These are phyloP conservation scores for Ceyx cyanopectus DNA, from an alignment of 2,113 vertebrate species.

Conservation along the genomic window DNA sequence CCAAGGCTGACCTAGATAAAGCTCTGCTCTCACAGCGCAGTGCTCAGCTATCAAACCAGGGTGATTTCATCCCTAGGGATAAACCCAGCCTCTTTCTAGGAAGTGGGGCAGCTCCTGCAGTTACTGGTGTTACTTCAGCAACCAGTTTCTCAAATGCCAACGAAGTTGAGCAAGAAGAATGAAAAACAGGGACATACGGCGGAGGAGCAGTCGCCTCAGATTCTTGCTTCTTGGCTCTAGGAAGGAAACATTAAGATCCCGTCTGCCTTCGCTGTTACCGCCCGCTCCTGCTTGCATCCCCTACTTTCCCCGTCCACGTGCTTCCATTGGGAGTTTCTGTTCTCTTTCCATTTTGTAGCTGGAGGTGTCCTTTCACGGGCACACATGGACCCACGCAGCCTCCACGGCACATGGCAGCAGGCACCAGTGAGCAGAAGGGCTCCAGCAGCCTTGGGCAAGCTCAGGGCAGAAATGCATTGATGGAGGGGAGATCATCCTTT, in stretches of 20 bases:
- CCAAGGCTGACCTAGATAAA: not conserved
- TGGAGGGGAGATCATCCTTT: not conserved
- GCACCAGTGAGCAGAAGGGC: not conserved
- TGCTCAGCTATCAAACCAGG: not conserved
- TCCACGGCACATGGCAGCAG: rapidly evolving
- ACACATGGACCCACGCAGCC: rapidly evolving
- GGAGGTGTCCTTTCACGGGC: not conserved
- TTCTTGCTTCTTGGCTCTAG: slow-evolving; percentile 26
- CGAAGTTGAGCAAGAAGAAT: not conserved
- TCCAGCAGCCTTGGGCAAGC: not conserved
- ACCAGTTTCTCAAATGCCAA: slow-evolving; percentile 12
- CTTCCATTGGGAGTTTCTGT: not conserved
- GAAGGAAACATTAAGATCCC: slow-evolving; percentile 42
- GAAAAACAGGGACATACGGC: slow-evolving; percentile 25
- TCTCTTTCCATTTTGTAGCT: not conserved
- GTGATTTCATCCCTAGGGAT: not conserved
- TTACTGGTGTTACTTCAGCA: slow-evolving; percentile 19
- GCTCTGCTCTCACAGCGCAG: not conserved
- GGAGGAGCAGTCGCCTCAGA: not conserved
- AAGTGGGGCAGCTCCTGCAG: not conserved
- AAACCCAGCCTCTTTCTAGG: slow-evolving; percentile 35
- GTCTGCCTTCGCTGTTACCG: not conserved
- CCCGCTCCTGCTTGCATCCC: not conserved
- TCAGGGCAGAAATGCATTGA: not conserved
- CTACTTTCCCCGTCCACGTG: not conserved